Evolutionary conservation across 2,113 vertebrate genomes (phyloP).

Genomic region (Uropsilus gracilis): DNA sequence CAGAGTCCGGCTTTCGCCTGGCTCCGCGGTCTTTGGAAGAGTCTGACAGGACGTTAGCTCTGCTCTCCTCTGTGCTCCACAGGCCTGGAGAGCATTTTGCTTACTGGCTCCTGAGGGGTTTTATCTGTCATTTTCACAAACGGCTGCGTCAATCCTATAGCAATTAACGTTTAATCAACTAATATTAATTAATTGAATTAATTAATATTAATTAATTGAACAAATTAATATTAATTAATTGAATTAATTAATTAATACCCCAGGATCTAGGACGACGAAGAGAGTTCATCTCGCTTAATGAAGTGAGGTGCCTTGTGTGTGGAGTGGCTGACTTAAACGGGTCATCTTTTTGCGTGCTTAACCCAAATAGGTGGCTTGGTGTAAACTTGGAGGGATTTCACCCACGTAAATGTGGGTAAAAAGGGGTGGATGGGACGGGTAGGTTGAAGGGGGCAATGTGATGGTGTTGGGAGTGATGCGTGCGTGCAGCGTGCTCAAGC

Average conservation of each 20-base stretch:
- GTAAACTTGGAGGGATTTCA: not conserved
- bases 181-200: too few relatives aligned
- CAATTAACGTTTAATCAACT: not conserved
- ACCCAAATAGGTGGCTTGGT: not conserved
- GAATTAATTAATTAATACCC: too few relatives aligned
- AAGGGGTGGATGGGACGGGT: too few relatives aligned
- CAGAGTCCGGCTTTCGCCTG: not conserved
- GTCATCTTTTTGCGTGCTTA: not conserved
- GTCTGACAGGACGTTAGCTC: not conserved
- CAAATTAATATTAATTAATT: too few relatives aligned
- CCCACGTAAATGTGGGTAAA: too few relatives aligned
- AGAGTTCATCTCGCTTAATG: not conserved
- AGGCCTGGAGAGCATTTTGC: not conserved
- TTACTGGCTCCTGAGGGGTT: not conserved
- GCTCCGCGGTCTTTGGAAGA: not conserved
- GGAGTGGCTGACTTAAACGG: not conserved
- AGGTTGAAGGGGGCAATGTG: too few relatives aligned
- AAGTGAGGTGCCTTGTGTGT: not conserved
- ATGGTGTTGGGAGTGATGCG: too few relatives aligned
- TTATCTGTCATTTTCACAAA: not conserved
- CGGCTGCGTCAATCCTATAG: not conserved
- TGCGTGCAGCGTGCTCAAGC: too few relatives aligned
- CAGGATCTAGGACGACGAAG: not conserved
- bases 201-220: too few relatives aligned
- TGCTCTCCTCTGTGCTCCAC: not conserved